A percentile compares a stretch with the other conserved stretches of the same genome.
These are phyloP conservation scores for Brachyhypopomus gauderio DNA, from an alignment of 2,113 vertebrate genomes.

Conservation along the genomic window DNA sequence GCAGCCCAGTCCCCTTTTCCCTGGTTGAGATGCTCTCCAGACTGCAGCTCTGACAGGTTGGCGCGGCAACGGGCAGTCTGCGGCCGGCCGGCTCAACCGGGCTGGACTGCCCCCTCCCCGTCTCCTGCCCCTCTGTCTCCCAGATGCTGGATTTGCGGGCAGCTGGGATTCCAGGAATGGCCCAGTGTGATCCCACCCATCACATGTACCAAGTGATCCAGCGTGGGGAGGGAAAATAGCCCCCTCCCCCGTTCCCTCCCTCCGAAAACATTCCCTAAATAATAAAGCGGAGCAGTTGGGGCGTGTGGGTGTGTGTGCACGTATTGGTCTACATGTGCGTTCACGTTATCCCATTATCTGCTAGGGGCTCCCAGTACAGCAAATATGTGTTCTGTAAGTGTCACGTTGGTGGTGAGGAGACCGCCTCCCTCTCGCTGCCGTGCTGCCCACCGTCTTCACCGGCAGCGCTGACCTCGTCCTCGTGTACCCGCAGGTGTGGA, in stretches of 20 bases:
- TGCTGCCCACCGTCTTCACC: too few relatives aligned
- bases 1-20: not conserved
- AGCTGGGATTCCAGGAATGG: conserved; percentile 54
- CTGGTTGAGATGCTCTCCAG: conserved; percentile 12
- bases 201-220: conserved; percentile 47
- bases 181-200: conserved; percentile 44
- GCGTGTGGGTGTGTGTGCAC: conserved; percentile 25
- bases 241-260: conserved; percentile 34
- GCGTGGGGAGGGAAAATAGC: not conserved
- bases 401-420: too few relatives aligned
- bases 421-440: too few relatives aligned
- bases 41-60: conserved; percentile 1
- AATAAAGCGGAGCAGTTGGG: conserved; percentile 43
- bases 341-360: not conserved
- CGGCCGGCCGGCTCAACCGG: conserved; percentile 26
- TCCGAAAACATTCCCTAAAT: conserved; percentile 59
- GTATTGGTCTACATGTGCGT: not conserved
- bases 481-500: conserved; percentile 84
- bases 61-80: not conserved
- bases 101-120: conserved; percentile 5
- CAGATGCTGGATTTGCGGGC: conserved; percentile 49
- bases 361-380: not conserved
- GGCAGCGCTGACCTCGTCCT: too few relatives aligned
- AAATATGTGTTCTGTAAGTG: too few relatives aligned
- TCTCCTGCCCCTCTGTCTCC: conserved; percentile 44